Percentiles rank a stretch among this genome's conserved stretches.
Evolutionary conservation across 2,113 vertebrate species (phyloP).

Genomic region (Paradoxurus hermaphroditus): DNA sequence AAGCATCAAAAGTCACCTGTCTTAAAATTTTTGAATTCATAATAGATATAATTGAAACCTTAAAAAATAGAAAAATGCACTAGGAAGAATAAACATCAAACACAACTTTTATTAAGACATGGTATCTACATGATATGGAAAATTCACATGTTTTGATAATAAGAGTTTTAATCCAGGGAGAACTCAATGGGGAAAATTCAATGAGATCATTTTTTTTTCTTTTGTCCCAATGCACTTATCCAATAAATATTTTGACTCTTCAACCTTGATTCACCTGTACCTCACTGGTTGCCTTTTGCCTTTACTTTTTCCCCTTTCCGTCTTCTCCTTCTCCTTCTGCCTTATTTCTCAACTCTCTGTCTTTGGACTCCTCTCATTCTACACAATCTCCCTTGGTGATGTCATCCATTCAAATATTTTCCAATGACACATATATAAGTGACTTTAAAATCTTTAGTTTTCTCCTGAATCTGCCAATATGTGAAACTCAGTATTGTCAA

Average conservation of each 20-base stretch:
- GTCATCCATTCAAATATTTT: not conserved
- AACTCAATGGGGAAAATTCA: not conserved
- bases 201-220: not conserved
- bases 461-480: not conserved
- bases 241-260: not conserved
- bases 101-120: not conserved
- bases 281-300: not conserved
- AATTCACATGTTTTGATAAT: not conserved
- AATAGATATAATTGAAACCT: not conserved
- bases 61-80: not conserved
- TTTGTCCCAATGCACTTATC: not conserved
- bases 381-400: not conserved
- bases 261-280: not conserved
- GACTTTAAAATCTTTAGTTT: not conserved
- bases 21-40: not conserved
- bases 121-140: not conserved
- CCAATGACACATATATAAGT: not conserved
- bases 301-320: not conserved
- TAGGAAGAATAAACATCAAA: not conserved
- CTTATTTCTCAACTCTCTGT: not conserved
- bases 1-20: not conserved
- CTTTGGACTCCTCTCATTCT: not conserved
- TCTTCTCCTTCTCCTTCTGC: no score
- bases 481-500: not conserved
- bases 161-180: not conserved